Base-by-base conservation (phyloP, 1,140 invertebrate species). In the Microplitis mediator region DNA sequence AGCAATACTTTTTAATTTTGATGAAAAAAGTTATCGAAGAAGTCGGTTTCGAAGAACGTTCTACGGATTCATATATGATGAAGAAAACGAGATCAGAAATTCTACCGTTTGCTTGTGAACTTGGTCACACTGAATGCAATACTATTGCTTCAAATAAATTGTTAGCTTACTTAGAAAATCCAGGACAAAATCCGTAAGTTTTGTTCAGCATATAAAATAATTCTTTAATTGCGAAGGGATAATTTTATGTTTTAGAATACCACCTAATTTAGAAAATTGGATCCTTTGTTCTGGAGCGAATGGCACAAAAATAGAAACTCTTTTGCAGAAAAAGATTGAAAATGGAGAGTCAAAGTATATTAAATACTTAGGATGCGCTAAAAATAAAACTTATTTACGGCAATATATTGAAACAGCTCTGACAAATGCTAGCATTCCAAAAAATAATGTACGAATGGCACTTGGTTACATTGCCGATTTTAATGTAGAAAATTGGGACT, bases 41-140 rank as follows among this genome's bases (percentile, higher is more conserved):
- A 9, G 71, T 81, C 4, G 76, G 75, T 34, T 78, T 74, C 14
- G 77, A 79, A 16, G 79, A 80, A 72, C 54, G 71, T 35, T 9
- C 63, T 51, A 60, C 54, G 50, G 71, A 39, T 70, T 45, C 23
- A 3, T 69, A 45, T 68, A 60, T 58, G 16, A 14, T 70, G 34
- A 69, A 70, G 54, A 68, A 45, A 65, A 72, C 52, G 61, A 63
- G 61, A 61, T 23, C 34, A 36, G 54, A 23, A n/a, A 39, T 69
- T 51, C 35, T 81, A 62, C 35, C 70, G 50, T 78, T 76, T 69
- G 77, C 77, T 5, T 80, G 81, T 51, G n/a, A 39, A 11, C 74
- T 80, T 36, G 77, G 74, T 32, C 76, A 79, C 11, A 32, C 69
- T 13, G 61, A 71, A 11, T 82, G 80, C 14, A 76, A 58, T 11